These are phyloP conservation scores for Gallinago jamesoni DNA, from an alignment of 2,113 vertebrate species.

Conservation along the genomic window DNA sequence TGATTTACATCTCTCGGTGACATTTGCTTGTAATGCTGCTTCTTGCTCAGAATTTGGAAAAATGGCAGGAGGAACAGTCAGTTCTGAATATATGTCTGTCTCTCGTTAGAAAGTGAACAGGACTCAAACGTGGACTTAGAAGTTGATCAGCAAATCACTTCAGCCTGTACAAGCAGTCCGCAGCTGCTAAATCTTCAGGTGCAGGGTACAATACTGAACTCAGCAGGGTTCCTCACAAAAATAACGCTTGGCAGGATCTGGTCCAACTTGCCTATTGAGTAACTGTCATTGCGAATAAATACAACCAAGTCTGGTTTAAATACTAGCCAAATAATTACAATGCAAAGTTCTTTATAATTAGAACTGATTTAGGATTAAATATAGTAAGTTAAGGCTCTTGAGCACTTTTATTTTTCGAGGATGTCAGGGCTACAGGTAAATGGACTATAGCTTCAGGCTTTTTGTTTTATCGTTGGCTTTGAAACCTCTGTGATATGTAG, in stretches of 20 bases:
- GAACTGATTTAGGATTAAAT: constrained; percentile 29
- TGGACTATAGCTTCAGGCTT: constrained; percentile 9
- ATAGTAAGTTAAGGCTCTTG: neutral
- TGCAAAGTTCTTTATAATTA: neutral
- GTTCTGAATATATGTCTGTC: neutral
- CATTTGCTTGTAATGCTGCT: neutral
- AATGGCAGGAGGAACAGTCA: neutral
- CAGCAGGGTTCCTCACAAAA: rapidly evolving
- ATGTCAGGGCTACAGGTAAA: constrained; percentile 50
- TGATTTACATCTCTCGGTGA: neutral
- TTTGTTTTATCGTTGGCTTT: constrained; percentile 65
- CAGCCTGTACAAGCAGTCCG: neutral
- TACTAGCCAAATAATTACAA: neutral
- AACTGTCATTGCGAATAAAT: neutral
- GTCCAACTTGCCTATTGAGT: neutral
- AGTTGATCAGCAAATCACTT: neutral
- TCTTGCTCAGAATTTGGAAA: neutral
- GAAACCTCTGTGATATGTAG: constrained; percentile 57
- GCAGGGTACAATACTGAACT: neutral
- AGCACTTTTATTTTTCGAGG: constrained; percentile 42
- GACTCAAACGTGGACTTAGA: neutral
- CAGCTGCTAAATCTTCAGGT: neutral
- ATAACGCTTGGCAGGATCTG: neutral
- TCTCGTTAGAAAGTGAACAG: neutral
- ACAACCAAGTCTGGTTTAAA: neutral